Percentiles rank a stretch among this genome's conserved stretches.
phyloP scores from a whole-genome alignment of 2,113 vertebrate species.

The Nesogale talazaci region DNA sequence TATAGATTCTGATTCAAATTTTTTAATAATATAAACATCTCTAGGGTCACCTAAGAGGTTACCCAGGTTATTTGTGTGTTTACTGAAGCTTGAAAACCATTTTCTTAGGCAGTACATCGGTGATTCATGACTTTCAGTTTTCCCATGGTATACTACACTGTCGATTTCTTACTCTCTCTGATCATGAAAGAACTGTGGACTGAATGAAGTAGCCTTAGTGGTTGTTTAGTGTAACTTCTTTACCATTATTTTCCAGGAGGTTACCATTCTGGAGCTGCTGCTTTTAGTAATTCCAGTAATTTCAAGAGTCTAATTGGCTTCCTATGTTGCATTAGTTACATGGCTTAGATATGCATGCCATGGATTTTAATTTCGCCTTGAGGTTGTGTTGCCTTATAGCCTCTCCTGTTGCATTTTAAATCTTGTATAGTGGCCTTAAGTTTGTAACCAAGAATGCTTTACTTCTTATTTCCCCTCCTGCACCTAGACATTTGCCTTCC shows the following conservation, averaged over 20 bases:
- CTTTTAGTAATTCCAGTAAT: not conserved
- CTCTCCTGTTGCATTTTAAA: conserved; percentile 19
- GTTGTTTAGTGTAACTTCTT: conserved; percentile 21
- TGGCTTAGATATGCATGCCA: not conserved
- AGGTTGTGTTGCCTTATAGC: conserved; percentile 12
- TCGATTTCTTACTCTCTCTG: conserved; percentile 6
- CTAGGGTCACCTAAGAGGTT: conserved; percentile 13
- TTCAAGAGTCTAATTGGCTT: conserved; percentile 9
- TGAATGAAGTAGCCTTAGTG: not conserved
- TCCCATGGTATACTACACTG: not conserved
- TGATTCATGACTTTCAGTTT: conserved; percentile 36
- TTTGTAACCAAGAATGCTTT: conserved; percentile 48
- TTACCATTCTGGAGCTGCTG: not conserved
- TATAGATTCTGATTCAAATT: conserved; percentile 34
- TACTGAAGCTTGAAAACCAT: conserved; percentile 26
- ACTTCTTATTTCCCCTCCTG: conserved; percentile 25
- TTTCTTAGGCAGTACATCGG: not conserved
- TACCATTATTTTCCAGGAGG: not conserved
- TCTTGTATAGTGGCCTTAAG: not conserved
- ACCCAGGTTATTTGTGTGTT: conserved; percentile 1
- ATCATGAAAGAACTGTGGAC: not conserved
- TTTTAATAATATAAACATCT: not conserved
- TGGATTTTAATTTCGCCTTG: not conserved
- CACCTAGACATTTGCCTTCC: too few species aligned
- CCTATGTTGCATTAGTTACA: not conserved